These are phyloP conservation scores for Macrophya annulata DNA, from an alignment of 2,888 invertebrate genomes.

Conservation along the genomic window DNA sequence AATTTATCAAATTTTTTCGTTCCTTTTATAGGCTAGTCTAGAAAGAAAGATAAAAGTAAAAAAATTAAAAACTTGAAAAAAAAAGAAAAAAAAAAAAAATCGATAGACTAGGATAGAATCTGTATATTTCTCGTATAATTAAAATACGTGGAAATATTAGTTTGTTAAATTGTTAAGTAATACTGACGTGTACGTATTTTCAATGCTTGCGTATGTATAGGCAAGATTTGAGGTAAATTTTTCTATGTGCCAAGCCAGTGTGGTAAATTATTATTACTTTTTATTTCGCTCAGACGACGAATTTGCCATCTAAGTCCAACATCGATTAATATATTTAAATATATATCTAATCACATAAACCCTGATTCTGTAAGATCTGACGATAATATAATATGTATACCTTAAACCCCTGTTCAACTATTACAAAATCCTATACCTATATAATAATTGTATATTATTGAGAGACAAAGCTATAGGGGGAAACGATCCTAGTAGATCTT, in stretches of 20 bases:
- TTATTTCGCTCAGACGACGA: slow-evolving; percentile 53
- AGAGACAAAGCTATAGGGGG: neutral
- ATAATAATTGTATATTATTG: neutral
- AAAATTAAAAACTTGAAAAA: neutral
- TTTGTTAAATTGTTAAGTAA: slow-evolving; percentile 45
- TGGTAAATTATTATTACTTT: slow-evolving; percentile 27
- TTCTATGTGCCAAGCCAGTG: slow-evolving; percentile 56
- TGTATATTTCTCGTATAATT: slow-evolving; percentile 32
- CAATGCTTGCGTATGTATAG: slow-evolving; percentile 36
- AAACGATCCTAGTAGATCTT: neutral
- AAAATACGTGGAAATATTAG: slow-evolving; percentile 42
- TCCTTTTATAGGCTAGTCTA: slow-evolving; percentile 31
- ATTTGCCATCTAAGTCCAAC: slow-evolving; percentile 54
- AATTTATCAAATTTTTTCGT: neutral
- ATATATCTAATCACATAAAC: neutral
- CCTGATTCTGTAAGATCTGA: neutral
- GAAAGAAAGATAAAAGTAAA: neutral
- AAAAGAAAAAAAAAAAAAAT: slow-evolving; percentile 21
- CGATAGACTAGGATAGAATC: slow-evolving; percentile 39
- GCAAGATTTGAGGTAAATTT: slow-evolving; percentile 38
- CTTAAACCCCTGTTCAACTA: neutral
- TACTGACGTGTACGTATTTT: slow-evolving; percentile 39
- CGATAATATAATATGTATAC: neutral
- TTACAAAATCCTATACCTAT: slow-evolving; percentile 2
- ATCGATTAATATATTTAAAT: slow-evolving; percentile 10